A percentile compares a stretch with the other conserved stretches of the same genome.
Evolutionary conservation across 2,113 vertebrate genomes (phyloP).

Genomic region (Thermophis baileyi): DNA sequence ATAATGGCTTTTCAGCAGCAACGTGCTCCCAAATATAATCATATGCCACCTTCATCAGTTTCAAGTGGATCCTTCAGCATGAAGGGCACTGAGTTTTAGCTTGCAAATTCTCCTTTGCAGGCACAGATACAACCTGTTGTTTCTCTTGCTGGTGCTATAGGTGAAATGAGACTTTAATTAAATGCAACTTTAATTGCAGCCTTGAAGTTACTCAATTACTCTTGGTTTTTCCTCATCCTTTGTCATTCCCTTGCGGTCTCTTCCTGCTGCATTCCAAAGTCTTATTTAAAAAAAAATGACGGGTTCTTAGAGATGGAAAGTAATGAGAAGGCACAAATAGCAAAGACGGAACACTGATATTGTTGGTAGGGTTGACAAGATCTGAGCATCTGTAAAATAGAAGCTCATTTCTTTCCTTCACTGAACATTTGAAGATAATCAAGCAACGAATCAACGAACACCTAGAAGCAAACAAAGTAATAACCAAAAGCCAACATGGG

Average conservation of each 20-base stretch:
- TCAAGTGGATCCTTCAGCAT: conserved; percentile 35
- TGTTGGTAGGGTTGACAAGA: conserved; percentile 44
- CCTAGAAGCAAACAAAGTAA: no score
- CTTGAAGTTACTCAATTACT: conserved; percentile 35
- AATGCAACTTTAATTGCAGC: conserved; percentile 50
- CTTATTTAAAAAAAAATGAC: conserved; percentile 48
- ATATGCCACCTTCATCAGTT: conserved; percentile 31
- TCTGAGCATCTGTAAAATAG: conserved; percentile 41
- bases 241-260: conserved; percentile 37
- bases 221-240: conserved; percentile 22
- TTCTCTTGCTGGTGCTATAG: conserved; percentile 30
- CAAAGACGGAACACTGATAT: conserved; percentile 23
- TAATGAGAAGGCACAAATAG: conserved; percentile 31
- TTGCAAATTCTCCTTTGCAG: conserved; percentile 47
- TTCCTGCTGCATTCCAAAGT: conserved; percentile 20
- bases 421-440: no score
- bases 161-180: conserved; percentile 52
- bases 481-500: no score
- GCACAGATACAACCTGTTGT: conserved; percentile 43
- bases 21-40: conserved; percentile 6
- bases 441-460: no score
- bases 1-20: conserved; percentile 28
- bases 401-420: conserved; percentile 26
- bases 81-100: conserved; percentile 39
- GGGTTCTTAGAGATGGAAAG: conserved; percentile 32